Percentiles rank a stretch among this genome's conserved stretches.
Evolutionary conservation across 2,113 vertebrate genomes (phyloP).

Genomic region (cattle (Bos taurus)): ARS-UCD2.0 NC_037348.1:23034501-23035000

Average conservation of each 20-base stretch:
- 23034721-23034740: not conserved
- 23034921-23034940: not conserved
- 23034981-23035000: not conserved
- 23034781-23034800: not conserved
- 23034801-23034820: not conserved
- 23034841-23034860: not conserved
- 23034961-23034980: not conserved
- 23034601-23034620: not conserved
- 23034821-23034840: not conserved
- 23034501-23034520: not conserved
- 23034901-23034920: not conserved
- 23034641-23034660: not conserved
- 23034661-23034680: not conserved
- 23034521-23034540: not conserved
- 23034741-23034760: not conserved
- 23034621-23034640: not conserved
- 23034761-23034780: not conserved
- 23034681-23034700: not conserved
- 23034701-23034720: not conserved
- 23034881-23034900: not conserved
- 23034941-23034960: constrained; percentile 14
- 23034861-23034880: not conserved
- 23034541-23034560: not conserved
- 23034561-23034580: not conserved
- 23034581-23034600: not conserved